Evolutionary conservation across 2,797 vertebrate species (phyloP).

Genomic region (Cyclura pinguis): DNA sequence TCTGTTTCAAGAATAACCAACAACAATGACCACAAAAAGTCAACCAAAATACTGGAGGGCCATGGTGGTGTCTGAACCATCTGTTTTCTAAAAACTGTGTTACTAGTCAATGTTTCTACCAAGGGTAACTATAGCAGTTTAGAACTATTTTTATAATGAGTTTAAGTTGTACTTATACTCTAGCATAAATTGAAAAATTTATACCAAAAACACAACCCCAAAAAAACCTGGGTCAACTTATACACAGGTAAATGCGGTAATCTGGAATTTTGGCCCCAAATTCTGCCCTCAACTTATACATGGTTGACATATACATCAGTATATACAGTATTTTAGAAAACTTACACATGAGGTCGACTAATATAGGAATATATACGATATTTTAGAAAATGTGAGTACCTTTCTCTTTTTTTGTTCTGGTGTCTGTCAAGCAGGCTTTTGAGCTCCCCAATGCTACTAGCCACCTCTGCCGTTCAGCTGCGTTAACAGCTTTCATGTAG

Average conservation of each 20-base stretch:
- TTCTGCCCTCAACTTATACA: no score
- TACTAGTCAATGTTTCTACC: no score
- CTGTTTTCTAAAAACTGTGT: neutral
- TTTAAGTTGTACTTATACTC: no score
- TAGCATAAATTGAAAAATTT: no score
- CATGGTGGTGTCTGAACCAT: neutral
- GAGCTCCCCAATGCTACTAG: slow-evolving; percentile 94
- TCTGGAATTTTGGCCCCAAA: no score
- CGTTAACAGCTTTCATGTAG: slow-evolving; percentile 95
- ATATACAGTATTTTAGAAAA: no score
- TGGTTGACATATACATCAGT: no score
- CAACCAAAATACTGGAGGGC: neutral
- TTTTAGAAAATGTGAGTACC: slow-evolving; percentile 77
- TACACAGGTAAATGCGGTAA: no score
- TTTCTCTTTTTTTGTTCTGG: slow-evolving; percentile 91
- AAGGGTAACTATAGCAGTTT: neutral
- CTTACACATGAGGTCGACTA: no score
- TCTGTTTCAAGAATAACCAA: neutral
- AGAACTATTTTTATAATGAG: neutral
- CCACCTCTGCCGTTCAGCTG: slow-evolving; percentile 95
- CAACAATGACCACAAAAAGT: neutral
- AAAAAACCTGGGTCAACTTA: no score
- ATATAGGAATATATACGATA: no score
- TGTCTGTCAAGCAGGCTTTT: slow-evolving; percentile 93
- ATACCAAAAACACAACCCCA: no score